These are phyloP conservation scores for Harpia harpyja DNA, from an alignment of 2,797 vertebrate genomes.

Conservation along the genomic window DNA sequence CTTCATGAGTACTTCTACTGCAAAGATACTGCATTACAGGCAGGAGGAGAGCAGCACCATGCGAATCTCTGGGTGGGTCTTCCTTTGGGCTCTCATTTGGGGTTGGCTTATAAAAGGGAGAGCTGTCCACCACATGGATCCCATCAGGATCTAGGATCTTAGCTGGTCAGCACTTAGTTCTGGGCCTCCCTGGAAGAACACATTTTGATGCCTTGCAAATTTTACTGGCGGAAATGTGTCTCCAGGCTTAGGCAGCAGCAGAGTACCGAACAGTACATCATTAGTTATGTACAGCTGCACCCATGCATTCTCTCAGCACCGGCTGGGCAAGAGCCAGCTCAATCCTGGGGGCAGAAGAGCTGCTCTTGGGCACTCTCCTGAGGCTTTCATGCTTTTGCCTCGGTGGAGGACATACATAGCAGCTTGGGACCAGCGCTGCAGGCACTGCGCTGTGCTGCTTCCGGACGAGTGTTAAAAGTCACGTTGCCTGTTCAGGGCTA, in stretches of 20 bases:
- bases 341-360: background rate
- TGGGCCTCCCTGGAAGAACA: background rate
- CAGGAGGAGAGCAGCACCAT: background rate
- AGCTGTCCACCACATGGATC: background rate
- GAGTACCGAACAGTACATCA: fast-evolving
- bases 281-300: background rate
- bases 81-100: background rate
- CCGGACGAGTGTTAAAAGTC: background rate
- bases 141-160: background rate
- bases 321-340: background rate
- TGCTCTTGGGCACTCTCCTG: fast-evolving
- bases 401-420: fast-evolving
- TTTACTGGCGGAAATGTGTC: background rate
- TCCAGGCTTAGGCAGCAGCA: background rate
- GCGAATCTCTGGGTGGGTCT: background rate
- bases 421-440: background rate
- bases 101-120: background rate
- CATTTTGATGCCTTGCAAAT: background rate
- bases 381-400: background rate
- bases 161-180: background rate
- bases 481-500: background rate
- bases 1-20: background rate
- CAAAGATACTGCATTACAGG: background rate
- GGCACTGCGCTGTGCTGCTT: background rate
- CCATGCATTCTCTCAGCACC: background rate